These are phyloP conservation scores for Himalopsyche phryganea DNA, from an alignment of 1,140 invertebrate genomes.

Conservation along the genomic window DNA sequence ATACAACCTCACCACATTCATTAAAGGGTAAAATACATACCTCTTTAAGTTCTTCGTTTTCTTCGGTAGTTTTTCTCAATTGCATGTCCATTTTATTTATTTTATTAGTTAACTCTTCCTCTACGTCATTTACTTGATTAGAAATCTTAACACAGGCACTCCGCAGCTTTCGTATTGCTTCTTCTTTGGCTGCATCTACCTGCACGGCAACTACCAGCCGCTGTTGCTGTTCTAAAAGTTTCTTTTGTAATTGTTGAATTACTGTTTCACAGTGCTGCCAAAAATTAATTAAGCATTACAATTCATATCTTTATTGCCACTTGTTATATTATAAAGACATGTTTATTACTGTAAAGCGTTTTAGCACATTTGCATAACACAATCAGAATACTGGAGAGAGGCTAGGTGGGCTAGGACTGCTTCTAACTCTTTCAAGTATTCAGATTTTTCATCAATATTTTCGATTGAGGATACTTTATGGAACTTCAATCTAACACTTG, in stretches of 20 bases:
- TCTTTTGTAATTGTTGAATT: slow-evolving; percentile 69
- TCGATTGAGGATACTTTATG: no score
- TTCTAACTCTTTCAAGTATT: no score
- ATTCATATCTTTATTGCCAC: no score
- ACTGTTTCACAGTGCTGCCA: slow-evolving; percentile 70
- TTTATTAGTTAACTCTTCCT: slow-evolving; percentile 12
- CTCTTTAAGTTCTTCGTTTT: slow-evolving; percentile 32
- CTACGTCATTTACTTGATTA: not conserved
- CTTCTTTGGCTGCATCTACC: slow-evolving; percentile 71
- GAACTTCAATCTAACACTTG: no score
- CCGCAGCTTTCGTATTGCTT: slow-evolving; percentile 61
- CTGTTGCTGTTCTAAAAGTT: slow-evolving; percentile 71
- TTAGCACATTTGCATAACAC: no score
- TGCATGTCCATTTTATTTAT: slow-evolving; percentile 10
- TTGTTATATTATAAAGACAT: slow-evolving; percentile 12
- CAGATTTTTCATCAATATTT: no score
- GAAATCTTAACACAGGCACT: slow-evolving; percentile 48
- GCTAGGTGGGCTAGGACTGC: no score
- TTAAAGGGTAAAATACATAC: not conserved
- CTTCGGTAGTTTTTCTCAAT: slow-evolving; percentile 6
- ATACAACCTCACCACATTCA: no score
- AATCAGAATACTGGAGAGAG: no score
- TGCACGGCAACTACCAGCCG: slow-evolving; percentile 71
- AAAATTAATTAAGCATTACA: slow-evolving; percentile 6
- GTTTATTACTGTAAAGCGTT: no score